Percentiles rank a stretch among this genome's conserved stretches.
These are phyloP conservation scores for Xiphorhynchus elegans DNA, from an alignment of 2,113 vertebrate genomes.

Conservation along the genomic window DNA sequence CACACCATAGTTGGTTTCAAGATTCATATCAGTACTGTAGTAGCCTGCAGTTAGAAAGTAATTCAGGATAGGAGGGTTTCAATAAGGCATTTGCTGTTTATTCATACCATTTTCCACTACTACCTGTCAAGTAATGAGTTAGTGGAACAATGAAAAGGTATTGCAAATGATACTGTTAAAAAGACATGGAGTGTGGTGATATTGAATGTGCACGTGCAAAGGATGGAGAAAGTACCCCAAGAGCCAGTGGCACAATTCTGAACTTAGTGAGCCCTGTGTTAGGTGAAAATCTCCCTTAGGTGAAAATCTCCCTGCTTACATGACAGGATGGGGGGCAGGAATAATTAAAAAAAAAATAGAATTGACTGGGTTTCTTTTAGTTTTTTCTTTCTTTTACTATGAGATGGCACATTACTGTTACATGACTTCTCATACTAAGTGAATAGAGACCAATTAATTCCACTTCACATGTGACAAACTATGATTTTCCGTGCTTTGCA, in stretches of 20 bases:
- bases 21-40: background rate
- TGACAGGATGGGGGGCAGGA: background rate
- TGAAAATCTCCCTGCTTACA: background rate
- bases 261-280: background rate
- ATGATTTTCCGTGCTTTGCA: background rate
- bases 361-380: background rate
- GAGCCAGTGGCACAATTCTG: background rate
- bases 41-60: background rate
- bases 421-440: background rate
- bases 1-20: background rate
- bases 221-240: background rate
- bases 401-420: background rate
- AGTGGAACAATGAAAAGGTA: background rate
- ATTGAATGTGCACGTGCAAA: background rate
- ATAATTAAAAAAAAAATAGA: background rate
- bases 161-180: background rate
- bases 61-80: background rate
- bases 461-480: background rate
- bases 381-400: background rate
- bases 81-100: background rate
- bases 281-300: background rate
- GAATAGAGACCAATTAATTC: background rate
- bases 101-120: background rate
- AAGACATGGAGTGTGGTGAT: background rate
- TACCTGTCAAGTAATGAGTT: background rate